Base-by-base conservation (phyloP, 2,113 vertebrate genomes). In the Notiomystis cincta region DNA sequence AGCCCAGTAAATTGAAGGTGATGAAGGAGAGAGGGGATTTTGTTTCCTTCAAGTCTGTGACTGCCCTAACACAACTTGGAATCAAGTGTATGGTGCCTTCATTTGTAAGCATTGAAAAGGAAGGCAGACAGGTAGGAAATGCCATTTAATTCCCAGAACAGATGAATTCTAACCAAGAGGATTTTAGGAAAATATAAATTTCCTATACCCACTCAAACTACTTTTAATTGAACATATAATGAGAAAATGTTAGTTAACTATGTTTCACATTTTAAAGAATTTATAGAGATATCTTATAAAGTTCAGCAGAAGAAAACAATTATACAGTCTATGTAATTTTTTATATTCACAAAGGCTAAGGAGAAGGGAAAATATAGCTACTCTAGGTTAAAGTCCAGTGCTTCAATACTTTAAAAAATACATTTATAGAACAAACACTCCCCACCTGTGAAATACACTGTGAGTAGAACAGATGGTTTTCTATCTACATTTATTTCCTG, bases 391-490 rank as follows among this genome's bases (percentile, higher is more conserved):
- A 97, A 90, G 76, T 83, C 61, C 67, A 70, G 38, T 61, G 11
- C 27, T 90, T 47, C 54, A 23, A 38, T 58, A 77, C 50, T 42
- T 35, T 28, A 82, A 45, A 90, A 92, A 92, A 86, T 21, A 73
- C 35, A 77, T 69, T 82, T 42, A 48, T 6, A 88, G 38, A 94
- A 75, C 40, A 90, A 95, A 92, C 80, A 90, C 9, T 58, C 42
- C 33, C 54, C 42, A 70, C 13, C 53, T 64, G 47, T 85, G 40
- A 91, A 85, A 90, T 13, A 87, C 30, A 24, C 28, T 33, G 23
- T 19, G 30, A 73, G 54, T 8, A 73, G 67, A 83, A 86, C 94
- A 95, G 82, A 95, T 89, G 90, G 88, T 30, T 88, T 92, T 83
- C 75, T 35, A 62, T 15, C 75, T 40, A n/a, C 40, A 79, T 62